Evolutionary conservation across 1,140 invertebrate species (phyloP), one percentile per base, ranked within the genome.

Genomic region (Papilio helenus): DNA sequence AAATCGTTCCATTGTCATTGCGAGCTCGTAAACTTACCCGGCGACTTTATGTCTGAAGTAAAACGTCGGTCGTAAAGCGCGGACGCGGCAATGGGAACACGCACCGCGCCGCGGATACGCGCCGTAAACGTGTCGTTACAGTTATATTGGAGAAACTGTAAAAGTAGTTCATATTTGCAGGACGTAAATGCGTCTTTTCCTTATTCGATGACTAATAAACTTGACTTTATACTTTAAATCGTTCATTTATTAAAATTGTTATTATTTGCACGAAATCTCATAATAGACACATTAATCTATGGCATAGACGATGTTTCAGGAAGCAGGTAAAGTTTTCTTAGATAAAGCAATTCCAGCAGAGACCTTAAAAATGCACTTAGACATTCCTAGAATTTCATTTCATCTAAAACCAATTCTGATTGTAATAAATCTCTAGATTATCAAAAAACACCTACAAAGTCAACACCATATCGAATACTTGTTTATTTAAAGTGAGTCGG

Each of bases 1-100:
- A 68, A 68, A 68, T 68, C 61, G 61, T 68, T 68, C 26, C 61
- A 68, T 29, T 68, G 61, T 68, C 61, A 68, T 68, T 68, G 61
- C 61, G 61, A 68, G 14, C 61, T 68, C 61, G 61, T 68, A 68
- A 68, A 68, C 26, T 68, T 68, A 23, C 61, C 26, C 61, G 61
- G 14, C 26, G 26, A 29, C 61, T 68, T 68, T 68, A 68, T 68
- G 61, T 68, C 26, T 29, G 61, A 68, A 68, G 61, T 68, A 68
- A 68, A 68, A 68, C 26, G 23, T 68, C 14, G 61, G 14, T 68
- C 61, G 61, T 68, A 34, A 68, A 68, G 12, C 61, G 23, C 61
- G 61, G 61, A 29, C 61, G 61, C 23, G 61, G 61, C 61, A 34
- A 29, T 68, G 61, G 61, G 5, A 7, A 68, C 61, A 68, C 23